Evolutionary conservation across 1,140 invertebrate genomes (phyloP), one percentile per base, ranked within the genome.

Genomic region (Drosophila ananassae): DNA sequence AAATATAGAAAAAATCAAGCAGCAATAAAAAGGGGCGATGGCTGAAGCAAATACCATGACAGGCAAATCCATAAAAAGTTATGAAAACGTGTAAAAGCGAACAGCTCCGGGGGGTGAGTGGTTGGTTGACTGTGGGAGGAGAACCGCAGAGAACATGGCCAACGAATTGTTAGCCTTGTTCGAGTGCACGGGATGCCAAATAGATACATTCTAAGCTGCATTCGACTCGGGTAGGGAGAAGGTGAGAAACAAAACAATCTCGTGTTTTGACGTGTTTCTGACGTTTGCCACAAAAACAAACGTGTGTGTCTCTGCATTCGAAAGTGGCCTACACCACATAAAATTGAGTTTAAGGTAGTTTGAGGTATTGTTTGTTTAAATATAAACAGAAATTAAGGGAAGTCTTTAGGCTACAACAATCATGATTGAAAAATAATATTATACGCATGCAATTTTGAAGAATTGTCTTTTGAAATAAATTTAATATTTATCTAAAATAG

Each of bases 21-120:
- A 68, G 54, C 73, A 47, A 75, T 66, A 75, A 76, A 74, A 74
- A 58, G 50, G 48, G 52, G 54, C 48, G 60, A 54, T 54, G 39
- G 54, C 55, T 69, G 51, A 37, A 59, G 44, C 52, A 64, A 60
- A 58, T 66, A 61, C 77, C 79, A 77, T 55, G 53, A 51, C 56
- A 60, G 47, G 32, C 56, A 57, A 48, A 66, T 81, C 64, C 74
- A 78, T 82, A 85, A 85, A 87, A 85, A 82, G 69, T 78, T 85
- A 77, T 85, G 81, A 85, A 85, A 77, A 71, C 69, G 56, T 82
- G 61, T 61, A 78, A 72, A 55, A 76, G 28, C 37, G 54, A 53
- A 66, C 39, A 52, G 51, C 53, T 50, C 44, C 28, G 58, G 64
- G 60, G 21, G 46, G 37, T 41, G 62, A 41, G 24, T 32, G 34